Conservation (phyloP, 2,888 invertebrate species). For the Drosophila anomalata region DNA sequence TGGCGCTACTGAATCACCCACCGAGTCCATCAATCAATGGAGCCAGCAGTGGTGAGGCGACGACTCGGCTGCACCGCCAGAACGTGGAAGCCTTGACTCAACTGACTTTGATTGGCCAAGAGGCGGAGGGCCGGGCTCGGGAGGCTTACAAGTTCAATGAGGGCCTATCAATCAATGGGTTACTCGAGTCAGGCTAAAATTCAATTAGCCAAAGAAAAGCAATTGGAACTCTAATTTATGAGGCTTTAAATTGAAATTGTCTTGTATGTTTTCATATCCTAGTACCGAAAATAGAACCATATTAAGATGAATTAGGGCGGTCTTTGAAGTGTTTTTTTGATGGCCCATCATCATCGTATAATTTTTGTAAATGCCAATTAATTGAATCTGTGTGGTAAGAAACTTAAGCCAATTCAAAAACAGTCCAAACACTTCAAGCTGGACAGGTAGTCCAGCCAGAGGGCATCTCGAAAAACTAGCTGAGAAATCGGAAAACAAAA, state of each 20-base stretch:
- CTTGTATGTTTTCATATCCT: too few relatives aligned
- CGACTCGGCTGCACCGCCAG: slow-evolving; percentile 20
- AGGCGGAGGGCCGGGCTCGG: background rate
- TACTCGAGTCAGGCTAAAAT: slow-evolving; percentile 23
- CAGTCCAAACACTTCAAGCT: slow-evolving; percentile 9
- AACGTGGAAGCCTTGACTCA: slow-evolving; percentile 6
- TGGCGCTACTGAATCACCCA: background rate
- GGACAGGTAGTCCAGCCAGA: slow-evolving; percentile 10
- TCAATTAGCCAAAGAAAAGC: slow-evolving; percentile 31
- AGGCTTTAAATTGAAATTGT: background rate
- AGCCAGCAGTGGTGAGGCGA: slow-evolving; percentile 12
- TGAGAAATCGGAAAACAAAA: slow-evolving; percentile 6
- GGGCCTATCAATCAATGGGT: slow-evolving; percentile 32
- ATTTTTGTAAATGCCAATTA: slow-evolving; percentile 22
- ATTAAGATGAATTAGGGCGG: too few relatives aligned
- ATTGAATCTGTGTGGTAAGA: slow-evolving; percentile 14
- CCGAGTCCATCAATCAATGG: slow-evolving; percentile 43
- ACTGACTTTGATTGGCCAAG: slow-evolving; percentile 25
- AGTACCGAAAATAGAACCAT: background rate
- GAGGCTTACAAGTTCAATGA: slow-evolving; percentile 21
- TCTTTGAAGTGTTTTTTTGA: slow-evolving; percentile 1
- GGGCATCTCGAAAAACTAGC: slow-evolving; percentile 6
- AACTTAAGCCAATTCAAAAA: slow-evolving; percentile 6
- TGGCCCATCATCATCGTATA: slow-evolving; percentile 7
- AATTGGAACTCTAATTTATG: background rate